Conservation (phyloP, 2,113 vertebrate genomes). For the Cynopterus brachyotis region DNA sequence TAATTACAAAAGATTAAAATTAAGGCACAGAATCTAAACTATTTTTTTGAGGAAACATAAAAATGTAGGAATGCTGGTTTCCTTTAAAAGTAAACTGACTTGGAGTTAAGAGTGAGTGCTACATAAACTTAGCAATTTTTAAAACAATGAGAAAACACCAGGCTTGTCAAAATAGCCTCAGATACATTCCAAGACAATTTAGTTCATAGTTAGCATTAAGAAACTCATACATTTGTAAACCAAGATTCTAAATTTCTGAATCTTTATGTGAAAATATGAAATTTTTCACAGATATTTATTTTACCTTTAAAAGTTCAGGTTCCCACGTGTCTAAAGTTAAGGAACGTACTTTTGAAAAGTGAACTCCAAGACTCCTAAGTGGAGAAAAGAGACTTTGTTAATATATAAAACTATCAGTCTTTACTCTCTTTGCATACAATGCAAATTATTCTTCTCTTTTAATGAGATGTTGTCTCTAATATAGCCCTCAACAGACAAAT, state of each 20-base stretch:
- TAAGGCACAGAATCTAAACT: background rate
- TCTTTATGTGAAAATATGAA: conserved; percentile 27
- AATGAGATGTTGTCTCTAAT: background rate
- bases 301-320: conserved; percentile 97
- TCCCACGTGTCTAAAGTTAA: conserved; percentile 97
- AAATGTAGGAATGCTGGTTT: conserved; percentile 14
- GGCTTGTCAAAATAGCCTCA: conserved; percentile 10
- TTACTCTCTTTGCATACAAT: background rate
- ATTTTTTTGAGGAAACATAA: conserved; percentile 31
- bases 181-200: background rate
- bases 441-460: background rate
- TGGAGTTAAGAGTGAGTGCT: background rate
- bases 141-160: conserved; percentile 27
- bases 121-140: conserved; percentile 4
- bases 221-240: conserved; percentile 13
- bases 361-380: conserved; percentile 95
- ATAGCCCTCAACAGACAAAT: background rate
- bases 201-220: background rate
- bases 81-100: background rate
- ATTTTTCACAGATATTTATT: conserved; percentile 23
- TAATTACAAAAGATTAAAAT: conserved; percentile 35
- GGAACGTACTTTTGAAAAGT: conserved; percentile 98
- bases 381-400: conserved; percentile 11
- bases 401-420: conserved; percentile 24
- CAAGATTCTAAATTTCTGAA: conserved; percentile 4